Base-by-base conservation (phyloP, 2,888 invertebrate species). In the Shargacucullia verbasci region DNA sequence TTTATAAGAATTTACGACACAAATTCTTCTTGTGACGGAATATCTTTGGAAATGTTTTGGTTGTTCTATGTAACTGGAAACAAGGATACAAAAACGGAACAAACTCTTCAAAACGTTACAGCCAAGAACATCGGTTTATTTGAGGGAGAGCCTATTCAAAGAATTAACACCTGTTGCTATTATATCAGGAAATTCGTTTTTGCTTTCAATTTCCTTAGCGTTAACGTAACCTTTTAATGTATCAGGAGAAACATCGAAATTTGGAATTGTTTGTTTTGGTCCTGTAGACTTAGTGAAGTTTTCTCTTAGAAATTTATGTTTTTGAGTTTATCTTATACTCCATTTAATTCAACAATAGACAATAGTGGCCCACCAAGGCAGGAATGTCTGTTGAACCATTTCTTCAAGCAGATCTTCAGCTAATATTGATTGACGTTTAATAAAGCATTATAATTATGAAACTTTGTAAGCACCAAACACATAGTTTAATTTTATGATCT, bases 111-210 rank as follows among this genome's bases (percentile, higher is more conserved):
- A 59, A 72, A 66, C 41, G 50, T 55, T 40, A 70, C 71, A 44
- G 33, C 52, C 63, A 29, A 53, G 43, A 49, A 48, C 38, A 55
- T 40, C 41, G 34, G 45, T 50, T 66, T 62, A n/a, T 41, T 44
- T 37, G 50, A 56, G 37, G 20, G 6, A 45, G 34, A 44, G 37
- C 15, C 20, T 45, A 39, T 62, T 38, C 41, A 62, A 56, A 59
- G 66, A 66, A 70, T 64, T 59, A 75, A 2, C 55, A 73, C 59
- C 64, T 74, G 67, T 71, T 71, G 71, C 39, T 58, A 15, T 39
- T 6, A 40, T 15, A 38, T 15, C 34, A 7, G 20, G 43, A 12
- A 43, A 45, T 57, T 69, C 38, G 11, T 44, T 47, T 49, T 65
- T 25, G 34, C 38, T n/a, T 45, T 55, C 20, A 62, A 68, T 56